Percentiles rank a stretch among this genome's conserved stretches.
Conservation (phyloP, 2,113 vertebrate species). For the Oryzias melastigma region DNA sequence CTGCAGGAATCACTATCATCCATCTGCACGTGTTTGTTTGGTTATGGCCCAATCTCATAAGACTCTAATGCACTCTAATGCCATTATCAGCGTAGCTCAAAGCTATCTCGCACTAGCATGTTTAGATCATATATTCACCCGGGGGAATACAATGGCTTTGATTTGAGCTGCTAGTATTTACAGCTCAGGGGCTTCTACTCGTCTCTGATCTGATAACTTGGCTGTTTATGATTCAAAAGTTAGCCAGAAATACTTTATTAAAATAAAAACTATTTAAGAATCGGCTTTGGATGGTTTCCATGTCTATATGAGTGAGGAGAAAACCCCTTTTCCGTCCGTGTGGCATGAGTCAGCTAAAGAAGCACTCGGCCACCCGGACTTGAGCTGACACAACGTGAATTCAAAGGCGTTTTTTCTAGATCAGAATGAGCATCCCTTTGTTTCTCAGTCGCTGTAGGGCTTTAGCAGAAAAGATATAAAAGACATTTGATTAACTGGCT, state of each 20-base stretch:
- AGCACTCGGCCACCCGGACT: conserved; percentile 22
- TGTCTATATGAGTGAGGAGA: no score
- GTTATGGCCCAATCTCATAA: background rate
- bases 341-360: conserved; percentile 14
- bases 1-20: conserved; percentile 15
- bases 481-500: conserved; percentile 41
- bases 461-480: conserved; percentile 17
- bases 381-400: conserved; percentile 21
- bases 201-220: conserved; percentile 14
- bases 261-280: background rate
- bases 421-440: background rate
- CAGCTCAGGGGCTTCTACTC: conserved; percentile 7
- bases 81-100: conserved; percentile 10
- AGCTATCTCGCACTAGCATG: conserved; percentile 18
- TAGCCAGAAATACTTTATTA: background rate
- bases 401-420: background rate
- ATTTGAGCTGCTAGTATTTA: conserved; percentile 11
- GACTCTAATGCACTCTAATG: conserved; percentile 18
- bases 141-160: conserved; percentile 3
- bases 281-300: background rate
- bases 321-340: conserved; percentile 9
- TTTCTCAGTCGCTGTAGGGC: background rate
- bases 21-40: conserved; percentile 18
- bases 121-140: conserved; percentile 18
- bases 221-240: conserved; percentile 8